These are phyloP conservation scores for Zaprionus lachaisei DNA, from an alignment of 1,140 invertebrate genomes.

Conservation along the genomic window DNA sequence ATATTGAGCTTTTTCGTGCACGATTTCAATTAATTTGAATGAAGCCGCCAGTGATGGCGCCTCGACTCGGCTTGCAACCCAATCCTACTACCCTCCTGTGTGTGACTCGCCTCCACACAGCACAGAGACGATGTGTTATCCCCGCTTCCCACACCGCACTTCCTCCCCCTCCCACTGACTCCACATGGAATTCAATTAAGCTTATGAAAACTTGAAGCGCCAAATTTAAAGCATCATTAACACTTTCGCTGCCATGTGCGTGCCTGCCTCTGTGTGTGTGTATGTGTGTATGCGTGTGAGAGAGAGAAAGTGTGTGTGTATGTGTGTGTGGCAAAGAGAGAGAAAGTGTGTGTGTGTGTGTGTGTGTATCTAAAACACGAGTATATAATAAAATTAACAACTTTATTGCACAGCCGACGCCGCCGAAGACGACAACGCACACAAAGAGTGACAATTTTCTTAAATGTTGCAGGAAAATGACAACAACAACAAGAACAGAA, in stretches of 20 bases:
- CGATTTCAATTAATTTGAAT: slow-evolving; percentile 35
- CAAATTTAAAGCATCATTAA: slow-evolving; percentile 74
- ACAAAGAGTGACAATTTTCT: slow-evolving; percentile 7
- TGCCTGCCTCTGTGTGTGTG: not conserved
- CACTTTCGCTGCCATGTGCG: slow-evolving; percentile 52
- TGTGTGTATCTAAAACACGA: slow-evolving; percentile 42
- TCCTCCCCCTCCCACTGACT: not conserved
- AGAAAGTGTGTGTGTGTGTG: slow-evolving; percentile 4
- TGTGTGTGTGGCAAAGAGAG: not conserved
- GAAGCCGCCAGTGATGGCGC: not conserved
- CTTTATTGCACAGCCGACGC: slow-evolving; percentile 56
- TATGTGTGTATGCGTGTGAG: not conserved
- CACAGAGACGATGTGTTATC: not conserved
- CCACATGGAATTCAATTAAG: slow-evolving; percentile 64
- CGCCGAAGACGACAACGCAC: slow-evolving; percentile 23
- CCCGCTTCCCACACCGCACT: not conserved
- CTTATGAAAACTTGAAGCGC: slow-evolving; percentile 69
- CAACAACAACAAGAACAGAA: not conserved
- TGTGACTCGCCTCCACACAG: not conserved
- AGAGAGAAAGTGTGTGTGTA: not conserved
- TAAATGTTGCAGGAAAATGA: slow-evolving; percentile 6
- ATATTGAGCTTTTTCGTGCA: slow-evolving; percentile 33
- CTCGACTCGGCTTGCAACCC: slow-evolving; percentile 24
- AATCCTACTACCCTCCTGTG: not conserved
- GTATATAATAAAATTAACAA: slow-evolving; percentile 71